Evolutionary conservation across 2,797 vertebrate genomes (phyloP), one percentile per base, ranked within the genome.

Genomic region (Adelosebastes latens): DNA sequence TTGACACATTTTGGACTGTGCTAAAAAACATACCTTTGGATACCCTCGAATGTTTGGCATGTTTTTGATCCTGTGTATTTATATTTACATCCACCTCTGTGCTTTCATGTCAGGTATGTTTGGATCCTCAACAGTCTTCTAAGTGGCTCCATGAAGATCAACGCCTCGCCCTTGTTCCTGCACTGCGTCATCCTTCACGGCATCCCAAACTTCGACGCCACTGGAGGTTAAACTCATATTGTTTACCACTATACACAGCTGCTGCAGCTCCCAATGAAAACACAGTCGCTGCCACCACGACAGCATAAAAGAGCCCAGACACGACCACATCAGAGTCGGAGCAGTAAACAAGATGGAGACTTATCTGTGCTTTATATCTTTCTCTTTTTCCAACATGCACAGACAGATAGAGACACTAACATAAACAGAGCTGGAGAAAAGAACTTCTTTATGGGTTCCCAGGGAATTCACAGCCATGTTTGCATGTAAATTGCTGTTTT

Each of bases 141-240:
- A 0, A 97, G 97, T 1, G 97, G 98, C 24, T 96, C 96, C 1
- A 96, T 98, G 95, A 99, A 99, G 93, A 99, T 99, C 96, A 99
- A 98, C 5, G 91, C 97, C 9, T 93, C 94, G 0, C 96, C 98
- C 4, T 92, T 99, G 70, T 99, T 99, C 90, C 92, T 99, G 88
- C 98, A 99, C 87, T 96, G 95, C 22, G 87, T 99, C 92, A 92
- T 98, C 81, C 94, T 99, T 59, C 97, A 98, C 1, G 97, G 96
- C 25, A 94, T 96, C 74, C 97, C 97, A 11, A 97, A 92, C 92
- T 99, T 98, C 1, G 96, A 98, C 84, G 84, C 95, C 1, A 93
- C 94, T 1, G 96, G 96, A 94, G 97, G 98, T 99, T 83, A 72
- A 77, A 78, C 55, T 90, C 71, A 25, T 76, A 29, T 76, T 89